These are phyloP conservation scores for Lucinisca nassula DNA, from an alignment of 2,888 invertebrate genomes.

Conservation along the genomic window DNA sequence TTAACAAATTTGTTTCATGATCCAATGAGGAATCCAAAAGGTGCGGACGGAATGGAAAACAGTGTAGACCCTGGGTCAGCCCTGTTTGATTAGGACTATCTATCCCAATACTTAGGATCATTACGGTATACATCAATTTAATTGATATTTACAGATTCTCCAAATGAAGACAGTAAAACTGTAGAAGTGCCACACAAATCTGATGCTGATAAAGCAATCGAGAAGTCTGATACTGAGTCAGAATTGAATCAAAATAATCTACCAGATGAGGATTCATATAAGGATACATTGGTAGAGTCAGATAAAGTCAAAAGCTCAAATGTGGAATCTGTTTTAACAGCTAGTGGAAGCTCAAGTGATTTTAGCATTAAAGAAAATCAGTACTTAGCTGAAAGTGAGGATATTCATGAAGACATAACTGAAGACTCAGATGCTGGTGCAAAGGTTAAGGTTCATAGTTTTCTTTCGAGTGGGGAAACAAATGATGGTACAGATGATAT, in stretches of 20 bases:
- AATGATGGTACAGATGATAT: not conserved
- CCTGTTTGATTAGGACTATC: no score
- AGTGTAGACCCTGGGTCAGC: no score
- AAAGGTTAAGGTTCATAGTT: slow-evolving; percentile 1
- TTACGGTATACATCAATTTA: no score
- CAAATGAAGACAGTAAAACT: not conserved
- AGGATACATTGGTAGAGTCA: not conserved
- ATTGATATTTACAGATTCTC: not conserved
- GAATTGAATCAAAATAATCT: no score
- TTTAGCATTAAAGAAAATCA: slow-evolving; percentile 46
- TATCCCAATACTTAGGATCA: no score
- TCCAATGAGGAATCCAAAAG: no score
- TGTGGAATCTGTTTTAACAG: slow-evolving; percentile 14
- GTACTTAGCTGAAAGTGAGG: slow-evolving; percentile 33
- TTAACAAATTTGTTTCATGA: no score
- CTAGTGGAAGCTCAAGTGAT: slow-evolving; percentile 18
- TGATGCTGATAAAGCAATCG: not conserved
- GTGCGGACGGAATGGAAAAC: no score
- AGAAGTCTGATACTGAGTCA: not conserved
- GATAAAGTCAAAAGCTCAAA: slow-evolving; percentile 6
- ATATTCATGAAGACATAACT: not conserved
- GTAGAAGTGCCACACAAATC: not conserved
- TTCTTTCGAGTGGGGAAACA: not conserved
- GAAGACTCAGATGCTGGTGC: slow-evolving; percentile 32
- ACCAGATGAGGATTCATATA: no score